Evolutionary conservation across 2,888 invertebrate genomes (phyloP).

Genomic region (Nomada fabriciana): DNA sequence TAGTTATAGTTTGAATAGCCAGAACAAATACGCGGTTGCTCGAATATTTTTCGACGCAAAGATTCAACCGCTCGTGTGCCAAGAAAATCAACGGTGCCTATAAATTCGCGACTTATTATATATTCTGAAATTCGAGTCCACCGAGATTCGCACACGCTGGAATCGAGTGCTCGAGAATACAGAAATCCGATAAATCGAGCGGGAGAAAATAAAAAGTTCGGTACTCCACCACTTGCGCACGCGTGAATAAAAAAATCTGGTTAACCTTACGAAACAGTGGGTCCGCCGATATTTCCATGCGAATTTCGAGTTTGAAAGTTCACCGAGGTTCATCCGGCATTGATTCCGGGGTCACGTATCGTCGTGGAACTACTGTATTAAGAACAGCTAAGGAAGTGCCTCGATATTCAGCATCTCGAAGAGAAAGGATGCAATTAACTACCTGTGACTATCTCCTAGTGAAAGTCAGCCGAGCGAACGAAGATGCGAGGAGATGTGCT

Average conservation of each 20-base stretch:
- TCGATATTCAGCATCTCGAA: conserved; percentile 39
- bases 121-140: neutral
- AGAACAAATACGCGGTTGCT: neutral
- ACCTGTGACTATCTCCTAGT: conserved; percentile 46
- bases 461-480: conserved; percentile 51
- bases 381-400: conserved; percentile 44
- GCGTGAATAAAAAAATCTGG: no score
- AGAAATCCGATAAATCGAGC: neutral
- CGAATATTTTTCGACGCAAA: neutral
- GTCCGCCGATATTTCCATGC: neutral
- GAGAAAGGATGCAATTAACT: conserved; percentile 58
- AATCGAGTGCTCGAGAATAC: neutral
- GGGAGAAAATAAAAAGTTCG: neutral
- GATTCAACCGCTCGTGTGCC: no score
- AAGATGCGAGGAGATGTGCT: conserved; percentile 50
- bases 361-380: conserved; percentile 18
- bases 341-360: neutral
- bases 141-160: no score
- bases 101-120: no score
- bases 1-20: neutral
- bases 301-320: conserved; percentile 13
- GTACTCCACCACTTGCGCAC: no score
- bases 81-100: no score
- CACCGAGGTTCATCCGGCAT: neutral
- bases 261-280: no score